These are phyloP conservation scores for Coreius guichenoti DNA, from an alignment of 2,797 vertebrate species.

Conservation along the genomic window DNA sequence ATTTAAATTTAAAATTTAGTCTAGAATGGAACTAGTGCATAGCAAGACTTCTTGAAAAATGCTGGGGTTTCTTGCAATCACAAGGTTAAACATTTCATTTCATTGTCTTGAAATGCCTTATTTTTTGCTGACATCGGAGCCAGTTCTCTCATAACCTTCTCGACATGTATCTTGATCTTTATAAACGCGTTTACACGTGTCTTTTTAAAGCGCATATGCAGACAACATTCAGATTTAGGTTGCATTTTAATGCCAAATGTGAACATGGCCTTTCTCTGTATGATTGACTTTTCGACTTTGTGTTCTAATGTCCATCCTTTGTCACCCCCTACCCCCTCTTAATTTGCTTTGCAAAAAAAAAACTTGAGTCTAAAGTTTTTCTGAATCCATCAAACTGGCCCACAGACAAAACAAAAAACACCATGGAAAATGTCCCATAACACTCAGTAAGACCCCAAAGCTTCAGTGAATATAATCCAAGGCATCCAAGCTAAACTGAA, in stretches of 20 bases:
- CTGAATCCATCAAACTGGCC: slow-evolving; percentile 26
- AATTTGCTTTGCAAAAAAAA: not conserved
- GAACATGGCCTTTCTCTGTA: not conserved
- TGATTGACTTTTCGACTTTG: not conserved
- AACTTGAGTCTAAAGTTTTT: not conserved
- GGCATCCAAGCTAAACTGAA: slow-evolving; percentile 1
- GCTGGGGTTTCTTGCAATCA: not conserved
- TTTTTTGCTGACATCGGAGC: not conserved
- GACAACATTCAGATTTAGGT: not conserved
- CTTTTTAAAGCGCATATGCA: not conserved
- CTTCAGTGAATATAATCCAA: slow-evolving; percentile 15
- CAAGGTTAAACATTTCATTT: not conserved
- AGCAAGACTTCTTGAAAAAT: not conserved
- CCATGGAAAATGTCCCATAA: slow-evolving; percentile 30
- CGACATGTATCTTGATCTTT: not conserved
- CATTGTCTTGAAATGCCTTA: not conserved
- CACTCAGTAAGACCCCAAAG: slow-evolving; percentile 20
- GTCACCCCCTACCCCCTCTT: not conserved
- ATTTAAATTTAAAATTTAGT: not conserved
- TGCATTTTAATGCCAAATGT: not conserved
- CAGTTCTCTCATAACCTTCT: not conserved
- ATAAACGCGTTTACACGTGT: not conserved
- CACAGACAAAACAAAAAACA: slow-evolving; percentile 27
- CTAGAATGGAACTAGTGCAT: not conserved
- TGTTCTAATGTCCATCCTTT: not conserved